Percentiles rank a stretch among this genome's conserved stretches.
These are phyloP conservation scores for Campylomormyrus numenius DNA, from an alignment of 2,113 vertebrate species.

Conservation along the genomic window DNA sequence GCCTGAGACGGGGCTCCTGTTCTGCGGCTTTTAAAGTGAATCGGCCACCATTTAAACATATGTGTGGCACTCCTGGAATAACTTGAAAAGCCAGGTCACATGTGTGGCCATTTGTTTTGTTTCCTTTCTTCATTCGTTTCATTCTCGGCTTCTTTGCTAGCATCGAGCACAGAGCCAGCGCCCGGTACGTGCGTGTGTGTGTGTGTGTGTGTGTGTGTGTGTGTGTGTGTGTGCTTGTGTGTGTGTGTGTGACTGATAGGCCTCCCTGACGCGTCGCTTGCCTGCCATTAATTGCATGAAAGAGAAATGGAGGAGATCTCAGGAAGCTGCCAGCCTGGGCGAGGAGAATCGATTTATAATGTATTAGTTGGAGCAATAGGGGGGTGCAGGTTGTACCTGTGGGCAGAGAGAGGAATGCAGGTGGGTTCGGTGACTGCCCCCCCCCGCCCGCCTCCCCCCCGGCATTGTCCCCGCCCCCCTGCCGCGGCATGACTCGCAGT, in stretches of 20 bases:
- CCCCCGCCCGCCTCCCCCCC: constrained; percentile 44
- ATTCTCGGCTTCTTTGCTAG: constrained; percentile 20
- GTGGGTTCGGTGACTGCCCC: constrained; percentile 48
- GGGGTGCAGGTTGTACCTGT: constrained; percentile 47
- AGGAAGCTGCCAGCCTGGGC: constrained; percentile 54
- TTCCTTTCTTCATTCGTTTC: constrained; percentile 23
- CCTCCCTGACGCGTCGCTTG: constrained; percentile 58
- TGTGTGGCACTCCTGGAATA: constrained; percentile 17
- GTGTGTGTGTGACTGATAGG: constrained; percentile 55
- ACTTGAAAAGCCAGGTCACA: constrained; percentile 44
- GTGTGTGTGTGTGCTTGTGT: constrained; percentile 55
- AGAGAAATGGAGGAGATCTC: constrained; percentile 63
- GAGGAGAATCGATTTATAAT: constrained; percentile 69
- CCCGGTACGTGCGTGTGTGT: constrained; percentile 50
- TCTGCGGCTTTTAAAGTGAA: not conserved
- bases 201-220: constrained; percentile 58
- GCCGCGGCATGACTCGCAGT: constrained; percentile 48
- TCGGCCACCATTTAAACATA: constrained; percentile 21
- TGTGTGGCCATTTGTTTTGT: constrained; percentile 51
- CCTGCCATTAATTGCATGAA: constrained; percentile 70
- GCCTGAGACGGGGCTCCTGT: not conserved
- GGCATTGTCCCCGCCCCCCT: constrained; percentile 33
- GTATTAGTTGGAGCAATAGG: constrained; percentile 65
- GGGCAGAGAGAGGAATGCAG: constrained; percentile 50
- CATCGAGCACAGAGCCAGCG: constrained; percentile 45